Evolutionary conservation across 2,113 vertebrate genomes (phyloP).

Genomic region (Sander lucioperca): DNA sequence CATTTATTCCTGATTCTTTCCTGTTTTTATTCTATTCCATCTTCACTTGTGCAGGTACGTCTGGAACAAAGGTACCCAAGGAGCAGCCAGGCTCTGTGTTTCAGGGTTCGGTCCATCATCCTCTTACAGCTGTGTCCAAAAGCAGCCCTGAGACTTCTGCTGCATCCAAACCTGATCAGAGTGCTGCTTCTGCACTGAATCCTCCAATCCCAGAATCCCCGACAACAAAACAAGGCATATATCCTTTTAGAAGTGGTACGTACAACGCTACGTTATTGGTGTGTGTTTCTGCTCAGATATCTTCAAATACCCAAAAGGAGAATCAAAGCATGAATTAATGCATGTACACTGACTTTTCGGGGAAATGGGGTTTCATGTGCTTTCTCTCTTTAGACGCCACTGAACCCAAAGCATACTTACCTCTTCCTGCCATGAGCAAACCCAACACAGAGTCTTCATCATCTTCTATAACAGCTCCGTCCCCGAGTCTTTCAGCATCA

Average conservation of each 20-base stretch:
- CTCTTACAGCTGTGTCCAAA: slow-evolving; percentile 86
- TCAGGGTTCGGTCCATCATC: slow-evolving; percentile 83
- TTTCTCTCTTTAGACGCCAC: slow-evolving; percentile 39
- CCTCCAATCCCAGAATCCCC: slow-evolving; percentile 41
- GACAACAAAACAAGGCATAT: slow-evolving; percentile 16
- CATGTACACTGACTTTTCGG: neutral
- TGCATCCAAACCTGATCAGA: slow-evolving; percentile 53
- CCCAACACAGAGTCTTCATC: slow-evolving; percentile 57
- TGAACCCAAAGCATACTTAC: slow-evolving; percentile 52
- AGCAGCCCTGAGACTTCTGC: slow-evolving; percentile 48
- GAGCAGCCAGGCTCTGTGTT: slow-evolving; percentile 80
- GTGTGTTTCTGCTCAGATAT: neutral
- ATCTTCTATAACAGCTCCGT: slow-evolving; percentile 14
- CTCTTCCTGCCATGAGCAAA: slow-evolving; percentile 46
- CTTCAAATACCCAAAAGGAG: neutral
- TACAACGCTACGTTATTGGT: neutral
- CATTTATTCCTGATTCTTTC: neutral
- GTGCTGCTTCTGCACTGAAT: neutral
- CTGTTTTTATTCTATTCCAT: neutral
- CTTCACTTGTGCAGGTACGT: slow-evolving; percentile 25
- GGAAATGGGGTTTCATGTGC: neutral
- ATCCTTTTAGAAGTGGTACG: slow-evolving; percentile 56
- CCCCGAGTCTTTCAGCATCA: slow-evolving; percentile 60
- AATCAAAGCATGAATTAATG: neutral
- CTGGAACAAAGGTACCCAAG: slow-evolving; percentile 58